phyloP scores from a whole-genome alignment of 1,140 invertebrate species.

The Pseudomyrmex concolor region DNA sequence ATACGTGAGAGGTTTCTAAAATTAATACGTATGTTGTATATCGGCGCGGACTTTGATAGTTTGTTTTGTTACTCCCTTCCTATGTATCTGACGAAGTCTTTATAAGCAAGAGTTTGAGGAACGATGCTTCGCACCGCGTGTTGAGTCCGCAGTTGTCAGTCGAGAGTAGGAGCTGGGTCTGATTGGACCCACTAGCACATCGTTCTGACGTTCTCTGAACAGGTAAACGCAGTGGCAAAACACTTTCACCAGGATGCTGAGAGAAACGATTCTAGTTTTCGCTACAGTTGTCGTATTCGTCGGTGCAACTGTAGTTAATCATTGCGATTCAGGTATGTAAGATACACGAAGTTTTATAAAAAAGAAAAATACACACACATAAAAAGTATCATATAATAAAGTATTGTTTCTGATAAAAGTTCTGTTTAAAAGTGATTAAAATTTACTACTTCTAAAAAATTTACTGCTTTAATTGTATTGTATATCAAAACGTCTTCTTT shows the following conservation, averaged over 20 bases:
- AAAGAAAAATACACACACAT: neutral
- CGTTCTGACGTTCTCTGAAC: conserved; percentile 6
- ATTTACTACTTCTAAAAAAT: too few species aligned
- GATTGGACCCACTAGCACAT: conserved; percentile 63
- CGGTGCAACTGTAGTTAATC: conserved; percentile 73
- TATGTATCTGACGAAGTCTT: conserved; percentile 5
- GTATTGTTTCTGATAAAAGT: neutral
- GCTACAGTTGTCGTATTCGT: conserved; percentile 65
- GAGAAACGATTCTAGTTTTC: conserved; percentile 74
- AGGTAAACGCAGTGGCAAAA: neutral
- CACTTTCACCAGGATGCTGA: conserved; percentile 78
- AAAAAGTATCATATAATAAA: neutral
- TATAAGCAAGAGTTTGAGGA: conserved; percentile 62
- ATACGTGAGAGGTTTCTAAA: neutral
- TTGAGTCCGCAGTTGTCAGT: conserved; percentile 64
- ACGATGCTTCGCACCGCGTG: conserved; percentile 21
- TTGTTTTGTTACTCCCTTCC: conserved; percentile 26
- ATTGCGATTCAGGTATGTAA: conserved; percentile 74
- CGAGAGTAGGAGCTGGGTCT: conserved; percentile 74
- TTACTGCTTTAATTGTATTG: too few species aligned
- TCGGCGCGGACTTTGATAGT: neutral
- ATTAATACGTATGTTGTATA: neutral
- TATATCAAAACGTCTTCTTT: too few species aligned
- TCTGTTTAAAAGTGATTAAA: neutral
- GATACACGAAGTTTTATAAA: neutral